Percentiles rank a stretch among this genome's conserved stretches.
Conservation (phyloP, 2,888 invertebrate species). For the Prostheceraeus crozeri region DNA sequence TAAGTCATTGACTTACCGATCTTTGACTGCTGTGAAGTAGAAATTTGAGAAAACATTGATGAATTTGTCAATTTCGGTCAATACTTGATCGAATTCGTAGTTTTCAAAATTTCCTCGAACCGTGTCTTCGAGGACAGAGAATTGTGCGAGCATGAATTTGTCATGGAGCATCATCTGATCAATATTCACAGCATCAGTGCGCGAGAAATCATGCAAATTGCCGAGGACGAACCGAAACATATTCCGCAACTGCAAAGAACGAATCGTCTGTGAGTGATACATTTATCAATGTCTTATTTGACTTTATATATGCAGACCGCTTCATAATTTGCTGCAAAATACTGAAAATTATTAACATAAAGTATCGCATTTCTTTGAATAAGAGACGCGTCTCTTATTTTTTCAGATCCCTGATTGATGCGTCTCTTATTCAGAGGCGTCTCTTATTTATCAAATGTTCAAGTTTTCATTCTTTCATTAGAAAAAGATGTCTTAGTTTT, state of each 20-base stretch:
- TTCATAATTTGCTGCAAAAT: too few species aligned
- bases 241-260: constrained; percentile 62
- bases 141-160: constrained; percentile 22
- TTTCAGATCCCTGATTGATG: too few species aligned
- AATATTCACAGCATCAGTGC: constrained; percentile 46
- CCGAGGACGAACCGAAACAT: constrained; percentile 76
- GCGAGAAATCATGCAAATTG: constrained; percentile 57
- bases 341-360: too few species aligned
- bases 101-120: constrained; percentile 46
- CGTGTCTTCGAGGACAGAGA: background rate
- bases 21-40: constrained; percentile 63
- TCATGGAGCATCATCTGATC: background rate
- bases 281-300: too few species aligned
- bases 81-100: constrained; percentile 44
- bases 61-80: constrained; percentile 47
- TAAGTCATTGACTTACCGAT: constrained; percentile 44
- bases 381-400: too few species aligned
- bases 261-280: background rate
- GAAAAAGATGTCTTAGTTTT: too few species aligned
- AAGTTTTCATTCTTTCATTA: too few species aligned
- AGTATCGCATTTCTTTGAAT: too few species aligned
- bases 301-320: too few species aligned
- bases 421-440: too few species aligned
- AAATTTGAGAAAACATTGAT: constrained; percentile 65
- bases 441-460: too few species aligned